These are phyloP conservation scores for Calameuta filiformis DNA, from an alignment of 2,888 invertebrate genomes.

Conservation along the genomic window DNA sequence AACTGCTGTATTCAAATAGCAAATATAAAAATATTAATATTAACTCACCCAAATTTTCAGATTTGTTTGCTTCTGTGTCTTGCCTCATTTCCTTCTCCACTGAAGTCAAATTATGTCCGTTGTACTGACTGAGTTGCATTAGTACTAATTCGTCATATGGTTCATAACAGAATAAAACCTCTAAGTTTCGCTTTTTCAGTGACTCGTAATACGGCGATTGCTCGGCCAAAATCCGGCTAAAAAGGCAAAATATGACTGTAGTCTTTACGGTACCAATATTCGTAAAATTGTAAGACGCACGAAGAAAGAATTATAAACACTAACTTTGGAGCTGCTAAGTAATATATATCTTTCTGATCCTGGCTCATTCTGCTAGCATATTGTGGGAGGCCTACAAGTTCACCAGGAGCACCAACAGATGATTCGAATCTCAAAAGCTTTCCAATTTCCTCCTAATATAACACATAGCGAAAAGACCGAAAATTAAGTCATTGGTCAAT, in stretches of 20 bases:
- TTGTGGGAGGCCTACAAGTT: constrained; percentile 82
- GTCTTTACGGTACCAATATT: background rate
- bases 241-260: constrained; percentile 38
- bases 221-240: constrained; percentile 90
- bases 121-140: constrained; percentile 87
- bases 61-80: constrained; percentile 72
- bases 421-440: constrained; percentile 94
- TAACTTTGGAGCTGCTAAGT: constrained; percentile 92
- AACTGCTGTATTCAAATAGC: background rate
- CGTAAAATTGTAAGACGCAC: background rate
- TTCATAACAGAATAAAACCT: constrained; percentile 96
- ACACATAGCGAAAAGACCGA: background rate
- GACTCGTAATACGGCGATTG: constrained; percentile 96
- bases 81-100: constrained; percentile 94
- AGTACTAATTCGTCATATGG: constrained; percentile 97
- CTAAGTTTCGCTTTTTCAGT: constrained; percentile 85
- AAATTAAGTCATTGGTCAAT: constrained; percentile 15
- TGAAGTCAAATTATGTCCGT: constrained; percentile 80
- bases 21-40: background rate
- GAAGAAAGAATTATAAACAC: constrained; percentile 13
- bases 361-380: constrained; percentile 83
- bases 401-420: constrained; percentile 78
- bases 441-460: constrained; percentile 84
- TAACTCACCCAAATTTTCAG: constrained; percentile 72
- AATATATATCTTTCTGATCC: constrained; percentile 88